Base-by-base conservation (phyloP, 2,888 invertebrate species). In the Platycheirus rosarum region DNA sequence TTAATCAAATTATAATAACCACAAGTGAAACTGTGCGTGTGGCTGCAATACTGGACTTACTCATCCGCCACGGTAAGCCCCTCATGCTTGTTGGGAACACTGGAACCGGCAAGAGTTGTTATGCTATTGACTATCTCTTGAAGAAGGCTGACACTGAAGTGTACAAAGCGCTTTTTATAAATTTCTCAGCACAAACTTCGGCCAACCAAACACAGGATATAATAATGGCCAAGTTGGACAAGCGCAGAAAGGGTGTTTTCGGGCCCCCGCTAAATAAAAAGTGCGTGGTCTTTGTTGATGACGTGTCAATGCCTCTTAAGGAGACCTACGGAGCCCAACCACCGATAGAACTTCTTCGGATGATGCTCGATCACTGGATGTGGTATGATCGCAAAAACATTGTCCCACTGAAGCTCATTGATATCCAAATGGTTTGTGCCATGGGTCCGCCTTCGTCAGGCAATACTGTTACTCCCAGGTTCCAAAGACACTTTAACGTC, bases 171-270 rank as follows among this genome's bases (percentile, higher is more conserved):
- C 91, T 97, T 37, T 94, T 97, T 84, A 94, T 98, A 87, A 97
- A 95, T 85, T 98, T 98, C 89, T 97, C 98, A 0, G 97, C 98
- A 0, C 97, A 97, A 91, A 98, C 97, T 0, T 95, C 96, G 14
- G 97, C 97, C 32, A 97, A 96, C 91, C 97, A 97, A 89, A 97
- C 97, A 0, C 98, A 98, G 91, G 97, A 97, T 87, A 97, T 98
- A 66, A 96, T 98, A 49, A 97, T 98, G 97, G 95, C 95, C 2
- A 98, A 97, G 90, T 90, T 98, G 85, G 98, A 98, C 89, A 97
- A 97, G 89, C 92, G 98, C 65, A 92, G 97, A 55, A 98, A 97
- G 92, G 97, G 98, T 1, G 96, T 97, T 11, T 98, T 93, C 88
- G 98, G 98, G 0, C 98, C 98, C 0, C 97, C 97, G 0, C 93